These are phyloP conservation scores for Actinia tenebrosa DNA, from an alignment of 64 coral and sea anemone species.

Conservation along the genomic window DNA sequence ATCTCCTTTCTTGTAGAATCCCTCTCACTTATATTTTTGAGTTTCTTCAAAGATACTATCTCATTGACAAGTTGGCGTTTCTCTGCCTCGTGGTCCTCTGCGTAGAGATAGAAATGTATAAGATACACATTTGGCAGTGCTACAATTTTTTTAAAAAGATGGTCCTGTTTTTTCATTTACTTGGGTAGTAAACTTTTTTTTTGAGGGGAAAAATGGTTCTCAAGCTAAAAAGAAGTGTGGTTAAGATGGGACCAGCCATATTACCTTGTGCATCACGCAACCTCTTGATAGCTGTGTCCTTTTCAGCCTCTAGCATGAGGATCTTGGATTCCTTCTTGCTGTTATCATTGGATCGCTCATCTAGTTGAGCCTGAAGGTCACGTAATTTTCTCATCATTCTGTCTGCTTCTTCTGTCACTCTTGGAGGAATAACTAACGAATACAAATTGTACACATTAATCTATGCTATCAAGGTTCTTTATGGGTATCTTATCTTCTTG, in stretches of 20 bases:
- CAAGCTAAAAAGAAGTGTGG: no score
- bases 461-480: no score
- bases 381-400: conserved; percentile 94
- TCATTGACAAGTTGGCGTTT: conserved; percentile 94
- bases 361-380: conserved; percentile 80
- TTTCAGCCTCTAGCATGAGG: conserved; percentile 79
- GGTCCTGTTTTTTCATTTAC: no score
- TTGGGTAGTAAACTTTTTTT: no score
- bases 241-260: no score
- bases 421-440: conserved; percentile 72
- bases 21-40: conserved; percentile 58
- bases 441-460: neutral
- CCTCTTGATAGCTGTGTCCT: conserved; percentile 70
- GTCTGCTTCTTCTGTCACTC: conserved; percentile 96
- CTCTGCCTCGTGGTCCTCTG: conserved; percentile 81
- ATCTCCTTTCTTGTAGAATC: conserved; percentile 77
- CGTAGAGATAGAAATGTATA: no score
- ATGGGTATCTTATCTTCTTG: no score
- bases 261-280: conserved; percentile 85
- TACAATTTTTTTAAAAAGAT: no score
- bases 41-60: conserved; percentile 93
- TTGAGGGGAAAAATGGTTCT: no score
- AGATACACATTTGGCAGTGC: no score
- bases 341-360: conserved; percentile 63
- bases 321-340: conserved; percentile 75